A percentile compares a stretch with the other conserved stretches of the same genome.
phyloP scores from a whole-genome alignment of 2,888 invertebrate genomes.

The Synergus itoensis region DNA sequence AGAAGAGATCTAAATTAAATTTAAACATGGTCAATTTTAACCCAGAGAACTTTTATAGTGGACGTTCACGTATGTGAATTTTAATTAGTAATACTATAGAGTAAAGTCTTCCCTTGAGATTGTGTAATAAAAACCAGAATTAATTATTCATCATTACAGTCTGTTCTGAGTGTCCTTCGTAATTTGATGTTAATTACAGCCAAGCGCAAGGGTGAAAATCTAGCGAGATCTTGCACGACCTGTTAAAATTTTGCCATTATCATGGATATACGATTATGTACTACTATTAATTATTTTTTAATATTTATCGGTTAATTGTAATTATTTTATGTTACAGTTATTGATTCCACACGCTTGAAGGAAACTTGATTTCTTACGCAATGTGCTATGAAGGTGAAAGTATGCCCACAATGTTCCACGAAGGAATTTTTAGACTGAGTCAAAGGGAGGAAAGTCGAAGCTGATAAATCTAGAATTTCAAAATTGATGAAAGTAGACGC shows the following conservation, averaged over 20 bases:
- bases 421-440: slow-evolving; percentile 6
- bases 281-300: background rate
- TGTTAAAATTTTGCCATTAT: background rate
- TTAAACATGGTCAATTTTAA: background rate
- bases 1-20: no score
- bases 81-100: background rate
- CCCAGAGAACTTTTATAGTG: background rate
- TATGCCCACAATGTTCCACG: background rate
- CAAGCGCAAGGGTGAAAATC: background rate
- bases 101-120: background rate
- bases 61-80: background rate
- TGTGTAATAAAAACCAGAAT: slow-evolving; percentile 12
- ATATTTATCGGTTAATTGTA: background rate
- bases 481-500: background rate
- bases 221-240: background rate
- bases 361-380: background rate
- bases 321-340: background rate
- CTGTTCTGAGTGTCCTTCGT: background rate
- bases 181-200: background rate
- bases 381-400: slow-evolving; percentile 16
- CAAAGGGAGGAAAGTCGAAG: background rate
- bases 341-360: background rate
- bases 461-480: slow-evolving; percentile 31
- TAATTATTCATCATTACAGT: slow-evolving; percentile 21
- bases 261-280: background rate